These are phyloP conservation scores for Ypsolopha scabrella DNA, from an alignment of 2,888 invertebrate species.

Conservation along the genomic window DNA sequence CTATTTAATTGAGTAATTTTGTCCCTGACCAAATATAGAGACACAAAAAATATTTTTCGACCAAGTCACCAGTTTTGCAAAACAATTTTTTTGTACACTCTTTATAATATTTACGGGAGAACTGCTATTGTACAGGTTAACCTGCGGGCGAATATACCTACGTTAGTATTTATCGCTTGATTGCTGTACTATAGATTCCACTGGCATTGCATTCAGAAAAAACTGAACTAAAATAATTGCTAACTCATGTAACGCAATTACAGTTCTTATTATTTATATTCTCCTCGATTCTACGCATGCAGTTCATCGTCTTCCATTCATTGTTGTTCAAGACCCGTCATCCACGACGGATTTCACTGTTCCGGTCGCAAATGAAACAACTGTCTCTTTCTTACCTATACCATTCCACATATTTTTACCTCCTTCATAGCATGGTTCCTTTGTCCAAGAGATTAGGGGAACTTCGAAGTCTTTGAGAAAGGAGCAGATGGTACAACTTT, in stretches of 20 bases:
- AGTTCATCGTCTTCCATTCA: constrained; percentile 57
- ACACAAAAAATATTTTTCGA: no score
- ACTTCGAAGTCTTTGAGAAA: constrained; percentile 65
- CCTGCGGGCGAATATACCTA: no score
- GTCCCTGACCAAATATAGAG: no score
- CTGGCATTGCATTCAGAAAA: no score
- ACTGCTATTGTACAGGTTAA: no score
- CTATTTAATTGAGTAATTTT: no score
- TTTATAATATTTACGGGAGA: no score
- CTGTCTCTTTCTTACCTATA: constrained; percentile 21
- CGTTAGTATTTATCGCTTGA: no score
- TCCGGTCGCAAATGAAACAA: constrained; percentile 31
- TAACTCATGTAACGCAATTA: constrained; percentile 51
- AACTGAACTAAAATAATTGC: background rate
- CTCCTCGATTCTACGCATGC: constrained; percentile 49
- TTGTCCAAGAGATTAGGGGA: constrained; percentile 61
- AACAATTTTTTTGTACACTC: no score
- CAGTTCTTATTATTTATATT: constrained; percentile 30
- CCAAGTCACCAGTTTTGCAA: no score
- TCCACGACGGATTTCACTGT: constrained; percentile 62
- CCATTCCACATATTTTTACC: constrained; percentile 15
- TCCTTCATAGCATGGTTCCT: constrained; percentile 41
- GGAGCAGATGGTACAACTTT: constrained; percentile 59
- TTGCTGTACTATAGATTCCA: no score
- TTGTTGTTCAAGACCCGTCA: constrained; percentile 61